A percentile compares a stretch with the other conserved stretches of the same genome.
Evolutionary conservation across 1,140 invertebrate species (phyloP).

Genomic region (Hyposmocoma kahamanoa): DNA sequence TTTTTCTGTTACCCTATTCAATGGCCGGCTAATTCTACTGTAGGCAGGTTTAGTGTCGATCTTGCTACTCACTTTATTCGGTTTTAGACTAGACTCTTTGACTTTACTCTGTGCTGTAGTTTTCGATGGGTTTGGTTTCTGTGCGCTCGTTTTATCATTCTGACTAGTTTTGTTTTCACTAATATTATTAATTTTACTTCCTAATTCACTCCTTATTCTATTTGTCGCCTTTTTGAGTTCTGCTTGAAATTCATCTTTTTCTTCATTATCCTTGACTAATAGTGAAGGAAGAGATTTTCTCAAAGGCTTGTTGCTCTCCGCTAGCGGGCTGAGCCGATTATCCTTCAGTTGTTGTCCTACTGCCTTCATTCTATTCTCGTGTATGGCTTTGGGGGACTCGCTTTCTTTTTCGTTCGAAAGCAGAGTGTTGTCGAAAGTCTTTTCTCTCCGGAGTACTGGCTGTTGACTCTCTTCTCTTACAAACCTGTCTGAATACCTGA

Average conservation of each 20-base stretch:
- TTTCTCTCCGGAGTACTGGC: slow-evolving; percentile 62
- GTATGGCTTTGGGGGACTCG: slow-evolving; percentile 42
- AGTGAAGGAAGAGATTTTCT: slow-evolving; percentile 73
- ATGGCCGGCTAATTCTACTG: slow-evolving; percentile 38
- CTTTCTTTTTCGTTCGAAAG: slow-evolving; percentile 43
- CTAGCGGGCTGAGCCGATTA: slow-evolving; percentile 39
- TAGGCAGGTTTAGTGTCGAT: slow-evolving; percentile 37
- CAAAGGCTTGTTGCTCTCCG: slow-evolving; percentile 47
- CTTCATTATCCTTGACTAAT: slow-evolving; percentile 74
- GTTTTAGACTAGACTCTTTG: slow-evolving; percentile 66
- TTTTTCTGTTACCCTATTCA: slow-evolving; percentile 44
- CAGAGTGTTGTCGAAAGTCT: slow-evolving; percentile 67
- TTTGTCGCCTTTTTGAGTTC: slow-evolving; percentile 79
- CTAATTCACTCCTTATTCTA: slow-evolving; percentile 74
- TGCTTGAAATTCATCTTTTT: slow-evolving; percentile 79
- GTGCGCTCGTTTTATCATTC: slow-evolving; percentile 42
- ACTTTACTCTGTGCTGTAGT: slow-evolving; percentile 44
- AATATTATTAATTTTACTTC: slow-evolving; percentile 59
- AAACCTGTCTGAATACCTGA: slow-evolving; percentile 70
- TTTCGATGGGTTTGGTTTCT: slow-evolving; percentile 64
- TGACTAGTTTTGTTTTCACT: slow-evolving; percentile 68
- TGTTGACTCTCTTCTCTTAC: slow-evolving; percentile 51
- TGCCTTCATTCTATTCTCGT: slow-evolving; percentile 55
- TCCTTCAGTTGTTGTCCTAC: slow-evolving; percentile 53
- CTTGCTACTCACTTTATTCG: slow-evolving; percentile 32